Base-by-base conservation (phyloP, 1,140 invertebrate genomes). In the Penaeus indicus region DNA sequence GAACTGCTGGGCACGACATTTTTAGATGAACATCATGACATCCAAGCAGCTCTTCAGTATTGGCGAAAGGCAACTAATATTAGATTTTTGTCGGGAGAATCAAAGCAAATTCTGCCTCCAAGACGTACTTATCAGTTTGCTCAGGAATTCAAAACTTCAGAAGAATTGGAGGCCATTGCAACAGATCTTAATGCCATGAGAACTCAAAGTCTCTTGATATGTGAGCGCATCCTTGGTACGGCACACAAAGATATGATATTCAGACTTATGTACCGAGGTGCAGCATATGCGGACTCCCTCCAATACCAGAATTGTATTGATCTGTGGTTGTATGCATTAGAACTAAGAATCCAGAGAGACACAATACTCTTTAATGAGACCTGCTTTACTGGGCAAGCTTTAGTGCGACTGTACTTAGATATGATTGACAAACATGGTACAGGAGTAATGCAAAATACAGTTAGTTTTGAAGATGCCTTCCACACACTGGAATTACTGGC, bases 261-360 rank as follows among this genome's bases (percentile, higher is more conserved):
- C 72, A 94, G 96, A 62, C 90, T 95, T 4, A 95, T 95, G 94
- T 95, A 94, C 91, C 93, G 97, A 86, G 97, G 97, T 64, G 97
- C 97, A 8, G 95, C 96, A 0, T 98, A 97, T 93, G 97, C 96
- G 1, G 97, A 98, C 92, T 95, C 96, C 27, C 93, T 97, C 88
- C 95, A 96, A 89, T 96, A 97, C 93, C 96, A 97, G 92, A 94
- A 96, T 82, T 97, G 97, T 92, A 96, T 97, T 87, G 96, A 97
- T 93, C 93, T 98, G 25, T 98, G 97, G 97, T 93, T 94, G 87
- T 95, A 96, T 92, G 96, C 96, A 54, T 93, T 98, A 25, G 95
- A 97, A 92, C 95, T 97, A 82, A 94, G 96, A 90, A 95, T 97
- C 11, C 94, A 95, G 91, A 97, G 96, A 93, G 96, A 96, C 93